Base-by-base conservation (phyloP, 2,888 invertebrate species). In the Metacarcinus magister region DNA sequence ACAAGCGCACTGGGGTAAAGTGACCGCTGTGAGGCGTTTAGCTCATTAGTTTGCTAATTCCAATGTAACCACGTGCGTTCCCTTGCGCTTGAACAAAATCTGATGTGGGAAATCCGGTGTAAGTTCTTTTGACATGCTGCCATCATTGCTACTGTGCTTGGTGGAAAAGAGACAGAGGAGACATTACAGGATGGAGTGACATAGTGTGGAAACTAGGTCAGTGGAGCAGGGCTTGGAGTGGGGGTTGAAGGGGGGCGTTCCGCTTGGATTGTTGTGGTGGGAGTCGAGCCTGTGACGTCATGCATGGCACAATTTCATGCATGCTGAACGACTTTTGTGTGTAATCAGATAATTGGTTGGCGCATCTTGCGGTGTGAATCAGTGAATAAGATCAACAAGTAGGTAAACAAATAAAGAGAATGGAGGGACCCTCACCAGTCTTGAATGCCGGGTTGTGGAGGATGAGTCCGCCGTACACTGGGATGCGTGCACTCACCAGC, bases 251-350 rank as follows among this genome's bases (percentile, higher is more conserved):
- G 67, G 67, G 23, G 19, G 2, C n/a, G 67, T 67, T n/a, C 67
- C 67, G 67, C 67, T 19, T 67, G 67, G 67, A n/a, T 67, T n/a
- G 67, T 67, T n/a, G 67, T 67, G 67, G 16, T 67, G 67, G 67
- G 67, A 67, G 67, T n/a, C 23, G 67, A 67, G 23, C 23, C 67
- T n/a, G 67, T 67, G 67, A 67, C 67, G 67, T 67, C n/a, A 67
- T 67, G 67, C 67, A n/a, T 67, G 67, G 67, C 67, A 23, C 67
- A 67, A 67, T 67, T 67, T 67, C 67, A 67, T 67, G 67, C 67
- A 10, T 67, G 67, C 13, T n/a, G n/a, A n/a, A n/a, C 67, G 67
- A 67, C 67, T 67, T 67, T 67, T 67, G 67, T 67, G 67, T 67
- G 67, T 67, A 67, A 67, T 67, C 67, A n/a, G 67, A n/a, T 67